Percentiles rank a stretch among this genome's conserved stretches.
phyloP scores from a whole-genome alignment of 2,797 vertebrate genomes.

The Microctenopoma steveboyesi region DNA sequence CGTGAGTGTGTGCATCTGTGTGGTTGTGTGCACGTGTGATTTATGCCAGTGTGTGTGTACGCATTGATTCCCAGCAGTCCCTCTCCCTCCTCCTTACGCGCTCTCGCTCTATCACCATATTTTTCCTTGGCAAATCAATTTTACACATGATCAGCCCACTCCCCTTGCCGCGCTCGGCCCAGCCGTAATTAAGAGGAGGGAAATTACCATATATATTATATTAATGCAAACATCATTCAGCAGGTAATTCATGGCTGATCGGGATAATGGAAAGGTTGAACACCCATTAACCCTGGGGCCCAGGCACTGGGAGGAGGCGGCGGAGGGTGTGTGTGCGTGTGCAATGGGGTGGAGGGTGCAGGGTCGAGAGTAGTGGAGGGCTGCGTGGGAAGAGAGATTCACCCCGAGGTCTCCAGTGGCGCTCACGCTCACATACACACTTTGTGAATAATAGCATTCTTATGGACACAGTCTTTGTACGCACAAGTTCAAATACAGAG shows the following conservation, averaged over 20 bases:
- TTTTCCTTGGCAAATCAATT: slow-evolving; percentile 99
- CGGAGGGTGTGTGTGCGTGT: slow-evolving; percentile 32
- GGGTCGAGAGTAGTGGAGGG: slow-evolving; percentile 69
- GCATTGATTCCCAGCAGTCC: slow-evolving; percentile 70
- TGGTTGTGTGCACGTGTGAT: slow-evolving; percentile 50
- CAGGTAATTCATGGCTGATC: slow-evolving; percentile 99
- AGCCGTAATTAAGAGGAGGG: slow-evolving; percentile 99
- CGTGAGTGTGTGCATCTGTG: slow-evolving; percentile 51
- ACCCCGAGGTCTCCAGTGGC: slow-evolving; percentile 91
- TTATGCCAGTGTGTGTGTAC: slow-evolving; percentile 34
- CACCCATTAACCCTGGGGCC: slow-evolving; percentile 99
- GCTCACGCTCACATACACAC: slow-evolving; percentile 54
- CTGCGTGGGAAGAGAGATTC: slow-evolving; percentile 91
- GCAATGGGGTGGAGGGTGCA: slow-evolving; percentile 48
- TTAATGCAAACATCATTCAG: slow-evolving; percentile 99
- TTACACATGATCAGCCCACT: slow-evolving; percentile 99
- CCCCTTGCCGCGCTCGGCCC: slow-evolving; percentile 97
- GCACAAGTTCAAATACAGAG: slow-evolving; percentile 61
- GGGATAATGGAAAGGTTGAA: slow-evolving; percentile 99
- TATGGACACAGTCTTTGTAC: slow-evolving; percentile 56
- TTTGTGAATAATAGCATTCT: slow-evolving; percentile 68
- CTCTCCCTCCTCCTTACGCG: slow-evolving; percentile 84
- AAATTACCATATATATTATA: slow-evolving; percentile 99
- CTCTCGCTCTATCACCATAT: slow-evolving; percentile 94
- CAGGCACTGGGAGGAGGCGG: slow-evolving; percentile 81